Conservation (phyloP, 2,888 invertebrate genomes). For the Spialia ferax region DNA sequence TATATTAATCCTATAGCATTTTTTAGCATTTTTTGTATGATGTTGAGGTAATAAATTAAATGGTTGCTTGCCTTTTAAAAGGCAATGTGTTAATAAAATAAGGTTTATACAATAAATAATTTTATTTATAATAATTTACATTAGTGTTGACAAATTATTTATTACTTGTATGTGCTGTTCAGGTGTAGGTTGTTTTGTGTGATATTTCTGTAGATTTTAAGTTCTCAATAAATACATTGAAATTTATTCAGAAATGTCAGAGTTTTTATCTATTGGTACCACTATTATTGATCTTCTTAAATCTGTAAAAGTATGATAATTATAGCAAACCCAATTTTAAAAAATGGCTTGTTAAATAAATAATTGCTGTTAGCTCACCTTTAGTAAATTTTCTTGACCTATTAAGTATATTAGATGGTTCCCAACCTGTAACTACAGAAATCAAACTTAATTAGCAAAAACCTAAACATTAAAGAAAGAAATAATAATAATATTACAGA, state of each 20-base stretch:
- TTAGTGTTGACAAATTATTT: constrained; percentile 20
- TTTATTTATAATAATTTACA: constrained; percentile 34
- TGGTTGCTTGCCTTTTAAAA: neutral
- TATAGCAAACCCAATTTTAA: neutral
- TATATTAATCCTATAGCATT: neutral
- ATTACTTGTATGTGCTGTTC: constrained; percentile 33
- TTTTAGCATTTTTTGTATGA: neutral
- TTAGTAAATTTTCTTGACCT: constrained; percentile 52
- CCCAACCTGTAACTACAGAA: constrained; percentile 50
- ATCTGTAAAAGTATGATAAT: constrained; percentile 50
- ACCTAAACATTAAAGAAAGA: neutral
- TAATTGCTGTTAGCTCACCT: constrained; percentile 42
- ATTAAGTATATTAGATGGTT: constrained; percentile 42
- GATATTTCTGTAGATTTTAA: constrained; percentile 19
- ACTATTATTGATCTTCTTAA: constrained; percentile 56
- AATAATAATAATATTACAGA: too few relatives aligned
- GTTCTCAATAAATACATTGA: neutral
- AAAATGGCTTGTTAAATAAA: too few relatives aligned
- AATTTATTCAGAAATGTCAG: constrained; percentile 25
- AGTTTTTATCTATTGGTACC: constrained; percentile 63
- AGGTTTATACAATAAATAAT: constrained; percentile 20
- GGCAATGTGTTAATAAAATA: neutral
- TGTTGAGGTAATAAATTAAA: neutral
- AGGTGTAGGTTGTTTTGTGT: constrained; percentile 30
- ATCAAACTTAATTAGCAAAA: neutral